Percentiles rank a stretch among this genome's conserved stretches.
Conservation (phyloP, 2,888 invertebrate genomes). For the Coremacera marginata region DNA sequence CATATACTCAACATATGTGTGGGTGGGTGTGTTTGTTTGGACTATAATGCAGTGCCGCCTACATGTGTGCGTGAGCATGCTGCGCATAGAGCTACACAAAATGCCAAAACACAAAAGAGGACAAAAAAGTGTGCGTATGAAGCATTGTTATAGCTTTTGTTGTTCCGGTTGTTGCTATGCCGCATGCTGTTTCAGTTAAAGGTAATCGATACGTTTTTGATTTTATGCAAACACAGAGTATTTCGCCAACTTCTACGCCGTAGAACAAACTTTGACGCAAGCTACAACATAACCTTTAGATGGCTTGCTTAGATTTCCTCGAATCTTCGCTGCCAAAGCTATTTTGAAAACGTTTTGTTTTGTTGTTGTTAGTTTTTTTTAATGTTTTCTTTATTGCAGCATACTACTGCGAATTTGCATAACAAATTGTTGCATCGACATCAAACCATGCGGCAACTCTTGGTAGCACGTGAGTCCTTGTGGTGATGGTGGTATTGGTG, state of each 20-base stretch:
- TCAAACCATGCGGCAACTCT: no score
- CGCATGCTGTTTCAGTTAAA: neutral
- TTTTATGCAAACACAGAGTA: neutral
- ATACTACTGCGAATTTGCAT: neutral
- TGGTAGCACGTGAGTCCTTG: neutral
- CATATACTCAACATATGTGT: neutral
- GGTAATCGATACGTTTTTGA: conserved; percentile 18
- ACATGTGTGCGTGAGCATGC: neutral
- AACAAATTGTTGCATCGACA: neutral
- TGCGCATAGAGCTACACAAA: neutral
- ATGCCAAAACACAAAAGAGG: neutral
- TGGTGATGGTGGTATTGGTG: neutral
- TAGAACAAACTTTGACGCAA: neutral
- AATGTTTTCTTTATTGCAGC: neutral
- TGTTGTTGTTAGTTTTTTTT: neutral
- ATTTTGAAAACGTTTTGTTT: neutral
- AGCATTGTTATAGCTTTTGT: neutral
- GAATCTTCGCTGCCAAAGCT: neutral
- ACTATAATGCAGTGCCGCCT: neutral
- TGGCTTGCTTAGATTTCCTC: neutral
- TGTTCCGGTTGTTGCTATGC: neutral
- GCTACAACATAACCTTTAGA: neutral
- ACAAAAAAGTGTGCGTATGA: neutral
- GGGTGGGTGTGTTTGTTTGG: neutral
- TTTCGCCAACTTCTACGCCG: no score